These are phyloP conservation scores for Rhynchomys soricoides DNA, from an alignment of 2,113 vertebrate species.

Conservation along the genomic window DNA sequence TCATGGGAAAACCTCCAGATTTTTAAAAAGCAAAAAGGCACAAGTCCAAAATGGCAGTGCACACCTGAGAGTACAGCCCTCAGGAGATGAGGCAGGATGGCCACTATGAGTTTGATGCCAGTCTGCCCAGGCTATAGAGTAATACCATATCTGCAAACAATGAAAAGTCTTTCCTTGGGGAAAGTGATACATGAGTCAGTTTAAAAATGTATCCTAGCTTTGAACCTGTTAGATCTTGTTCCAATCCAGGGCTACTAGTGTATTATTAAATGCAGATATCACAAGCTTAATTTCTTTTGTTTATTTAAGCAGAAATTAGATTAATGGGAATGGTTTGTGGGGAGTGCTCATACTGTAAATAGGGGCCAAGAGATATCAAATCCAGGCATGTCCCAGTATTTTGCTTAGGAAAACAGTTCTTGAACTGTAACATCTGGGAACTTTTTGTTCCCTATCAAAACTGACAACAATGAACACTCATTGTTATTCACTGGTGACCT, in stretches of 20 bases:
- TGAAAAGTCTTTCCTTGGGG: neutral
- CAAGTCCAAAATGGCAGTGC: too few relatives aligned
- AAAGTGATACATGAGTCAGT: neutral
- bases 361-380: neutral
- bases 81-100: neutral
- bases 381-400: neutral
- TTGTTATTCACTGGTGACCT: neutral
- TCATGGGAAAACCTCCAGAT: neutral
- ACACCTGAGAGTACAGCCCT: neutral
- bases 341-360: neutral
- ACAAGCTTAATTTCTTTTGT: neutral
- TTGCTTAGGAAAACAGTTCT: neutral
- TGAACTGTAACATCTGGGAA: neutral
- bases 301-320: neutral
- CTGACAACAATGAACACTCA: neutral
- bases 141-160: neutral
- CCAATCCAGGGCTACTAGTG: neutral
- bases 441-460: neutral
- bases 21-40: neutral
- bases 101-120: neutral
- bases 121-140: neutral
- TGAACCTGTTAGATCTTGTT: neutral
- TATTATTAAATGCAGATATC: neutral
- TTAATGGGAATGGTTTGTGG: neutral
- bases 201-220: neutral